phyloP scores from a whole-genome alignment of 2,113 vertebrate genomes.

The Oncorhynchus masou region DNA sequence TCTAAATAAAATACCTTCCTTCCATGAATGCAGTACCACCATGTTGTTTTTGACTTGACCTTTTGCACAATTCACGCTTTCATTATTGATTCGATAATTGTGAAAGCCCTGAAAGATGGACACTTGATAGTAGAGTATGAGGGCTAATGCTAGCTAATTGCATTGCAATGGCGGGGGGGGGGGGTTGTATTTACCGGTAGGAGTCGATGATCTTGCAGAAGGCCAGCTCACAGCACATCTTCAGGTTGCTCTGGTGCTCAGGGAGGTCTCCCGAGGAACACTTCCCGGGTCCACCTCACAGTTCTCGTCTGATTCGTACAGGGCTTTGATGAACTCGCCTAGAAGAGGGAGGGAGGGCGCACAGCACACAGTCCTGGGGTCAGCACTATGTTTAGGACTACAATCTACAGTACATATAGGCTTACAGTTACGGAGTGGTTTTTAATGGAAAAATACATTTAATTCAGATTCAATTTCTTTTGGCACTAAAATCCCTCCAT shows the following conservation, averaged over 20 bases:
- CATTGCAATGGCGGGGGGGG: not conserved
- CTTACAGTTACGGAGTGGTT: no score
- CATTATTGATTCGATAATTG: no score
- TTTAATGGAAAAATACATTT: no score
- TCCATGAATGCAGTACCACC: no score
- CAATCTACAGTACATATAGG: not conserved
- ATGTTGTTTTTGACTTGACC: no score
- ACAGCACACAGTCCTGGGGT: not conserved
- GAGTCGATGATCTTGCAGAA: slow-evolving; percentile 99
- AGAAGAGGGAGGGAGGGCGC: slow-evolving; percentile 11
- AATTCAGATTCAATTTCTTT: no score
- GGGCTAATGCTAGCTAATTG: not conserved
- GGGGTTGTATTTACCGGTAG: slow-evolving; percentile 78
- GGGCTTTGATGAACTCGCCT: slow-evolving; percentile 98
- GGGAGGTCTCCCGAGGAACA: slow-evolving; percentile 85
- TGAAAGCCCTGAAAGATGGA: no score
- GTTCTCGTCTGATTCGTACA: slow-evolving; percentile 96
- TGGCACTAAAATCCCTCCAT: no score
- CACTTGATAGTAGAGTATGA: no score
- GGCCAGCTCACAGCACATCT: slow-evolving; percentile 97
- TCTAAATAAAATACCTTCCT: no score
- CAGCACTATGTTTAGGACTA: not conserved
- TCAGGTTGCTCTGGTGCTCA: slow-evolving; percentile 95
- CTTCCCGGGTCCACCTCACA: slow-evolving; percentile 94
- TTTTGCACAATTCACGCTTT: no score